Conservation (phyloP, 2,113 vertebrate species). For the Tupaia tana region DNA sequence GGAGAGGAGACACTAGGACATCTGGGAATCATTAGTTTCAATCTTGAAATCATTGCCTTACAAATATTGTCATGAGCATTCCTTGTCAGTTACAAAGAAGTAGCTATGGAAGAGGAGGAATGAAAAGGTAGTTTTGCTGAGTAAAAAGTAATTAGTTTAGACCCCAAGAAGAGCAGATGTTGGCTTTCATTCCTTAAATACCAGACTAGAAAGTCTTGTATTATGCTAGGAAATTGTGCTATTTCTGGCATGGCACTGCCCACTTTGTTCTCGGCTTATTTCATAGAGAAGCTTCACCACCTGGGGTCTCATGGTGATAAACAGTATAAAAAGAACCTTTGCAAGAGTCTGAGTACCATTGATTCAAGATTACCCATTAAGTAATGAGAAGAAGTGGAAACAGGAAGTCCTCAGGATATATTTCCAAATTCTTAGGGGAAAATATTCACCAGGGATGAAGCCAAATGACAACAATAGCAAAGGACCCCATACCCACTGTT, state of each 20-base stretch:
- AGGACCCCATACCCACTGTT: not conserved
- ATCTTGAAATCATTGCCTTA: conserved; percentile 55
- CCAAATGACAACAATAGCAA: not conserved
- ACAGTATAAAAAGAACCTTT: not conserved
- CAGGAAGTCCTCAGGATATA: not conserved
- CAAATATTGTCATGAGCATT: conserved; percentile 45
- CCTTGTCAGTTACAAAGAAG: conserved; percentile 50
- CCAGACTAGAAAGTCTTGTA: not conserved
- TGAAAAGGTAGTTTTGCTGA: conserved; percentile 62
- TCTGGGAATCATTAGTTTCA: conserved; percentile 78
- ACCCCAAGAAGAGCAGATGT: conserved; percentile 58
- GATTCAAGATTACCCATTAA: not conserved
- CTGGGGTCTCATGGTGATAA: not conserved
- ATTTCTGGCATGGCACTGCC: not conserved
- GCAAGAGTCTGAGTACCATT: not conserved
- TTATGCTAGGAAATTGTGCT: not conserved
- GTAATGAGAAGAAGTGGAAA: not conserved
- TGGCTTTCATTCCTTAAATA: conserved; percentile 48
- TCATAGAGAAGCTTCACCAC: not conserved
- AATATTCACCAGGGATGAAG: not conserved
- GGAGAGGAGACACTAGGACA: conserved; percentile 55
- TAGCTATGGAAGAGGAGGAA: not conserved
- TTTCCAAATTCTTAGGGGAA: conserved; percentile 16
- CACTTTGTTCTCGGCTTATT: not conserved
- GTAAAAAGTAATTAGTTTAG: conserved; percentile 55